Conservation (phyloP, 2,113 vertebrate genomes). For the Machaerirhynchus nigripectus region DNA sequence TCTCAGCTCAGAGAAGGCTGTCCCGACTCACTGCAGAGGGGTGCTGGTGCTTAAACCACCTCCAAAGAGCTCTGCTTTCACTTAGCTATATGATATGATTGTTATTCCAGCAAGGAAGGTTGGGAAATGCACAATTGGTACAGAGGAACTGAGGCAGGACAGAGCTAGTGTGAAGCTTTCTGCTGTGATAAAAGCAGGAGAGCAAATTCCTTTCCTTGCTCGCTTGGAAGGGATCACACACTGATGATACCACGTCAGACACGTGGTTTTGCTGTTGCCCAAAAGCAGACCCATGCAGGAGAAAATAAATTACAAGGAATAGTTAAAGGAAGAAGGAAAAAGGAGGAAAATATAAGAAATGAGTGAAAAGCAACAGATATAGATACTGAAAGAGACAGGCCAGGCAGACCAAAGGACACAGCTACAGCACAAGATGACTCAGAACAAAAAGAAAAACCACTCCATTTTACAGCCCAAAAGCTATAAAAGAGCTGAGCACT, state of each 20-base stretch:
- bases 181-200: not conserved
- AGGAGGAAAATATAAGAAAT: not conserved
- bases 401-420: not conserved
- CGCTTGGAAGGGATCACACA: not conserved
- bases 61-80: not conserved
- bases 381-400: not conserved
- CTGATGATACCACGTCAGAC: not conserved
- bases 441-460: not conserved
- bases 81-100: not conserved
- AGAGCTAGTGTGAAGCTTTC: not conserved
- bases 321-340: not conserved
- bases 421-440: not conserved
- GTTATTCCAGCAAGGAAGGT: not conserved
- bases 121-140: not conserved
- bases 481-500: not conserved
- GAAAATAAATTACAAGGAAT: not conserved
- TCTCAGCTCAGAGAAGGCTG: not conserved
- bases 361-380: not conserved
- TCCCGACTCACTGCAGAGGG: not conserved
- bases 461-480: not conserved
- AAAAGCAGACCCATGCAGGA: not conserved
- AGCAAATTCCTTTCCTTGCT: not conserved
- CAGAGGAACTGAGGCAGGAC: not conserved
- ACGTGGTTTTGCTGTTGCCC: not conserved
- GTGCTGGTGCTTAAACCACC: not conserved